A percentile compares a stretch with the other conserved stretches of the same genome.
These are phyloP conservation scores for Physella acuta DNA, from an alignment of 1,140 invertebrate species.

Conservation along the genomic window DNA sequence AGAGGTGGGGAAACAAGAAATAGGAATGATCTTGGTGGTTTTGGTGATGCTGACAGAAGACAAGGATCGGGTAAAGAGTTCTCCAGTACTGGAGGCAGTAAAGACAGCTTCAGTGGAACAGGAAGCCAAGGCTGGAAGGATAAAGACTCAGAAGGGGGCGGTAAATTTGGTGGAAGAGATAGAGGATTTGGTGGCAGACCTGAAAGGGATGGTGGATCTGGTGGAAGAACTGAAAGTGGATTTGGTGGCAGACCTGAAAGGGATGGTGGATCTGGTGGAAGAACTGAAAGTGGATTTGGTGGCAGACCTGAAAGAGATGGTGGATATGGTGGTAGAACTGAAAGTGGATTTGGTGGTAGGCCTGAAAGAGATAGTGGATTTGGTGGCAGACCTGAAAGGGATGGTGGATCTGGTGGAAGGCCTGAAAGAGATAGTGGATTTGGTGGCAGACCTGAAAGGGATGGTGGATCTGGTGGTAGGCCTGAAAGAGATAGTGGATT, in stretches of 20 bases:
- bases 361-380: constrained; percentile 55
- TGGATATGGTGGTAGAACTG: constrained; percentile 52
- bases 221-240: not conserved
- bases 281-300: not conserved
- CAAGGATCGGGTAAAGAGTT: not conserved
- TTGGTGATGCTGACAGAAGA: not conserved
- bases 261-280: not conserved
- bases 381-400: too few relatives aligned
- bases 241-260: not conserved
- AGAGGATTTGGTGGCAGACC: constrained; percentile 1
- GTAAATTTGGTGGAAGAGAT: not conserved
- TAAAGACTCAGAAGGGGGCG: not conserved
- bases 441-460: too few relatives aligned
- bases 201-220: not conserved
- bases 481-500: too few relatives aligned
- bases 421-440: too few relatives aligned
- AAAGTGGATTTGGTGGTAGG: constrained; percentile 60
- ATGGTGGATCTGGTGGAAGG: too few relatives aligned
- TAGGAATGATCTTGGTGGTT: not conserved
- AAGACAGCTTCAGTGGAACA: not conserved
- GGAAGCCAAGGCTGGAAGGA: not conserved
- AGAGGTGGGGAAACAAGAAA: not conserved
- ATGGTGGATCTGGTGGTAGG: too few relatives aligned
- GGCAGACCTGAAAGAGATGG: constrained; percentile 28
- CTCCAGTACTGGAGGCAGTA: not conserved